Evolutionary conservation across 2,888 invertebrate species (phyloP).

Genomic region (Melanostoma mellinum): DNA sequence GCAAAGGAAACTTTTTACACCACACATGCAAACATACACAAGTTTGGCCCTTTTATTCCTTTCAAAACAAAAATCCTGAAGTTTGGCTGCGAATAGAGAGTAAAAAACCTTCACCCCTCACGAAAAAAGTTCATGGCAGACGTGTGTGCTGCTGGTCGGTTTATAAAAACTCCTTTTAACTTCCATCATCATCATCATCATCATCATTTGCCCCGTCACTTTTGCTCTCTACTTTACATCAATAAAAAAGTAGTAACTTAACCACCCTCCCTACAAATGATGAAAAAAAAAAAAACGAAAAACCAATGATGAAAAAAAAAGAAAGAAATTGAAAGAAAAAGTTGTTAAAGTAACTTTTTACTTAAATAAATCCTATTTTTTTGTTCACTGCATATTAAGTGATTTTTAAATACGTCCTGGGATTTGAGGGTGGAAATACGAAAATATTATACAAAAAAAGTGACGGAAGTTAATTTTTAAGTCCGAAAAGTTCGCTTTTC

Average conservation of each 20-base stretch:
- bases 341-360: constrained; percentile 72
- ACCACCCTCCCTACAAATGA: constrained; percentile 9
- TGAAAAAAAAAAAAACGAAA: constrained; percentile 18
- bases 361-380: constrained; percentile 72
- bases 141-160: constrained; percentile 30
- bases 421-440: constrained; percentile 43
- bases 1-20: constrained; percentile 25
- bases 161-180: constrained; percentile 30
- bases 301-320: constrained; percentile 10
- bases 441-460: constrained; percentile 23
- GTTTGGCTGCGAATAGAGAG: constrained; percentile 30
- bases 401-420: constrained; percentile 73
- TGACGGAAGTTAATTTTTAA: constrained; percentile 61
- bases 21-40: constrained; percentile 22
- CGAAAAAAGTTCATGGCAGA: constrained; percentile 40
- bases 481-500: constrained; percentile 53
- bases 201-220: constrained; percentile 47
- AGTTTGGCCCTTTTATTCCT: constrained; percentile 1
- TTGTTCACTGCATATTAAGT: constrained; percentile 72
- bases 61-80: constrained; percentile 16
- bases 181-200: constrained; percentile 43
- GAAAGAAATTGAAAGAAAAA: constrained; percentile 53
- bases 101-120: constrained; percentile 52
- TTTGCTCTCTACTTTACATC: constrained; percentile 27
- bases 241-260: constrained; percentile 35